Base-by-base conservation (phyloP, 2,797 vertebrate genomes). In the Leontocebus nigricollis region DNA sequence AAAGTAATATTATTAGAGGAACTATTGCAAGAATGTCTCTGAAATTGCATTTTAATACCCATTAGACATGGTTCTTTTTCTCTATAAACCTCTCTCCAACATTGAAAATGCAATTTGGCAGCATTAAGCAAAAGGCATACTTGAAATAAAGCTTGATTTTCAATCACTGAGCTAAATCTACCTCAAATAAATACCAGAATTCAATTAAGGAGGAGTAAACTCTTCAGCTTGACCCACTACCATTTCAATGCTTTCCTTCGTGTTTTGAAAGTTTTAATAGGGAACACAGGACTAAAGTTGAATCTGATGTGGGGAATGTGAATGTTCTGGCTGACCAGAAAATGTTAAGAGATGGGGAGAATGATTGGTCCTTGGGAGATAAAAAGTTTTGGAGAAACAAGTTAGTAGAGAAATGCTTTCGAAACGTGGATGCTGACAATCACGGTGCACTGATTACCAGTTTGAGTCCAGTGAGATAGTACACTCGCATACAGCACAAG, bases 31-130 rank as follows among this genome's bases (percentile, higher is more conserved):
- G 93, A 97, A 94, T 95, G 88, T 96, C 94, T 96, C 95, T 97
- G 95, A 98, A 98, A 97, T 97, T 98, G 64, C 88, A 97, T 98
- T 97, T 98, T 93, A 96, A 85, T 98, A 97, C 94, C 91, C 88
- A 97, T 98, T 97, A 97, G 96, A 77, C 89, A 97, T 96, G 96
- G 90, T 94, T 96, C 88, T 96, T 96, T 96, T 97, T 98, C 75
- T 70, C 82, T 84, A n/a, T 70, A 96, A 97, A 93, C 57, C 57
- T 87, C 55, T 95, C 46, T 76, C 64, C 1, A 2, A 92, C 92
- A 90, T 41, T 84, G 80, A 94, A 97, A 84, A 95, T 95, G 85
- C 39, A 93, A 93, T 97, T 94, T 92, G 92, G 36, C 48, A 93
- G 52, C 72, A 80, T 97, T 97, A 96, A 97, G 84, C 89, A 97